Evolutionary conservation across 2,888 invertebrate species (phyloP).

Genomic region (Mythimna loreyi): DNA sequence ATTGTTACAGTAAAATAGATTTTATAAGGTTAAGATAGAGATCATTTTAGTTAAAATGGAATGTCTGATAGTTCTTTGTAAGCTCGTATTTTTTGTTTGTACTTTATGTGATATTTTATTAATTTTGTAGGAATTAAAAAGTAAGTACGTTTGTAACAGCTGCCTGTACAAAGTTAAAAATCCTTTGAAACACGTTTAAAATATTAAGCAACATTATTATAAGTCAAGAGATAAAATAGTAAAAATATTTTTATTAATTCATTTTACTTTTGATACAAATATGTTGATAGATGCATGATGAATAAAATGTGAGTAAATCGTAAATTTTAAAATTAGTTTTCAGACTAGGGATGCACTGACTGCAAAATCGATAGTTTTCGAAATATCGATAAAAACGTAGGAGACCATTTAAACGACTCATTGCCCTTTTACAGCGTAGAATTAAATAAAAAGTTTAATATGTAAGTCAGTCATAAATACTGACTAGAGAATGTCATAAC

Average conservation of each 20-base stretch:
- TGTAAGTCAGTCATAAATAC: slow-evolving; percentile 33
- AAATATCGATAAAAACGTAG: slow-evolving; percentile 2
- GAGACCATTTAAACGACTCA: slow-evolving; percentile 31
- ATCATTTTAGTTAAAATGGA: slow-evolving; percentile 71
- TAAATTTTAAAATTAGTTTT: slow-evolving; percentile 23
- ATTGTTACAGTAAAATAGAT: slow-evolving; percentile 68
- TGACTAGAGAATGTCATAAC: slow-evolving; percentile 47
- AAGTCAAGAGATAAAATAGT: slow-evolving; percentile 4
- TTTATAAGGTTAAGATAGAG: slow-evolving; percentile 68
- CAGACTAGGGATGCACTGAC: slow-evolving; percentile 57
- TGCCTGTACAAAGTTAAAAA: slow-evolving; percentile 16
- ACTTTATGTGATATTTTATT: slow-evolving; percentile 35
- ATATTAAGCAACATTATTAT: neutral
- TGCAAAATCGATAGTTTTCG: slow-evolving; percentile 22
- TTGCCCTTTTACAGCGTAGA: slow-evolving; percentile 22
- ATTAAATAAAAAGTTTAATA: slow-evolving; percentile 18
- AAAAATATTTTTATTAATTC: slow-evolving; percentile 33
- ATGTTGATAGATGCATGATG: slow-evolving; percentile 14
- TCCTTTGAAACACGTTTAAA: slow-evolving; percentile 4
- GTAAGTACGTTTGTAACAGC: neutral
- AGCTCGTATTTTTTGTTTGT: slow-evolving; percentile 61
- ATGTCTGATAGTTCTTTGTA: slow-evolving; percentile 60
- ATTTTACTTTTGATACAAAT: slow-evolving; percentile 1
- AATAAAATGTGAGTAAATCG: slow-evolving; percentile 14
- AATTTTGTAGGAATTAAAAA: slow-evolving; percentile 6